Base-by-base conservation (phyloP, 2,113 vertebrate species). In the Corydoras maculifer region DNA sequence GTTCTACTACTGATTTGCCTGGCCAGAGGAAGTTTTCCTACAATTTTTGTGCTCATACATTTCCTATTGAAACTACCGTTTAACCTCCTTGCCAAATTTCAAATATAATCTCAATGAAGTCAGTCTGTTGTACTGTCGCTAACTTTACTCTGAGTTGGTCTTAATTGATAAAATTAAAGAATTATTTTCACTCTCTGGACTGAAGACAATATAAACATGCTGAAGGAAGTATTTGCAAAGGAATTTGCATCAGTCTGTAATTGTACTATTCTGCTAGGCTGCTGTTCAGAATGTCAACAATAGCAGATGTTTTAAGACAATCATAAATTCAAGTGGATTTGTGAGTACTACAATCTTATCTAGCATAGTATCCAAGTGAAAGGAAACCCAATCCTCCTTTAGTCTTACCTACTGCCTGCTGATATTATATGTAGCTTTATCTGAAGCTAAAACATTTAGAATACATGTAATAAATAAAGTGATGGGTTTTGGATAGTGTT, bases 1-100 rank as follows among this genome's bases (percentile, higher is more conserved):
- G 87, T 69, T 78, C 65, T 76, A 81, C 84, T 82, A 81, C 82
- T 76, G 81, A 72, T 69, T 74, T 35, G 79, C 77, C 81, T 84
- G 76, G 63, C 58, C 50, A 66, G 76, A 65, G 72, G 72, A 58
- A 57, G 65, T 54, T 82, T 82, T 82, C 73, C 75, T 73, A 30
- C 71, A 65, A 70, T 54, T 54, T 15, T 58, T 62, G n/a, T 71
- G 32, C 32, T 70, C 32, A 62, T 51, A 64, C 61, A 75, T 76
- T 68, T 64, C 48, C 10, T 29, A 58, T 12, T 30, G 70, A 50
- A 70, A 79, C 71, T 69, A 75, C 58, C 18, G 9, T 50, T 77
- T 62, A 78, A 67, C 18, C 14, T 14, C 14, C 51, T 32, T 61
- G 58, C 63, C 12, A 68, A 71, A 72, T 18, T 67, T 32, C 43